phyloP scores from a whole-genome alignment of 1,140 invertebrate genomes.

The Zaprionus gabonicus region DNA sequence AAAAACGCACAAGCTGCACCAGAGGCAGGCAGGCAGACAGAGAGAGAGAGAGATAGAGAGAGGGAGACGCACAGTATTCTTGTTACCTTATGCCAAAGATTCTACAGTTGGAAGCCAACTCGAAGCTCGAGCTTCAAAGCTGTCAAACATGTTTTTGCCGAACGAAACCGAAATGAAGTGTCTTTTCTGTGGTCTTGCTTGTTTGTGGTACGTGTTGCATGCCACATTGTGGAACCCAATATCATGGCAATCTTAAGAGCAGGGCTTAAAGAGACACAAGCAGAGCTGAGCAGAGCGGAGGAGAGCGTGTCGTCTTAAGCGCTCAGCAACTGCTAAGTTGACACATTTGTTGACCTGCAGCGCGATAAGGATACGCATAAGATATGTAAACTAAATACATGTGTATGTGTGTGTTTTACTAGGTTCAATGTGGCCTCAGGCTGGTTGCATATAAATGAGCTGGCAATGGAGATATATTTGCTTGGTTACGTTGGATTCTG shows the following conservation, averaged over 20 bases:
- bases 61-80: slow-evolving; percentile 36
- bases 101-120: slow-evolving; percentile 38
- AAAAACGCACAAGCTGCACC: neutral
- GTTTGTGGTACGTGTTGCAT: slow-evolving; percentile 68
- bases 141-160: slow-evolving; percentile 72
- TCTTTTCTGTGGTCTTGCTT: slow-evolving; percentile 10
- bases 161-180: slow-evolving; percentile 75
- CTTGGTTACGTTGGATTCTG: slow-evolving; percentile 16
- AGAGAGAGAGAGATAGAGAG: neutral
- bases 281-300: slow-evolving; percentile 21
- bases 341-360: slow-evolving; percentile 61
- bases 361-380: slow-evolving; percentile 34
- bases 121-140: slow-evolving; percentile 48
- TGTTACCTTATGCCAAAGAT: slow-evolving; percentile 29
- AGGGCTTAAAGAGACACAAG: slow-evolving; percentile 33
- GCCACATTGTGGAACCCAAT: slow-evolving; percentile 61
- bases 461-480: slow-evolving; percentile 33
- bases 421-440: slow-evolving; percentile 51
- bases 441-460: slow-evolving; percentile 74
- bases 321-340: slow-evolving; percentile 23
- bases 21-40: neutral
- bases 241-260: slow-evolving; percentile 52
- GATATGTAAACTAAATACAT: slow-evolving; percentile 37
- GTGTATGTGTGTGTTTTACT: slow-evolving; percentile 44
- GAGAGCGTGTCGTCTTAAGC: slow-evolving; percentile 23